Percentiles rank a stretch among this genome's conserved stretches.
Conservation (phyloP, 2,888 invertebrate species). For the Neocrepidodera transversa region DNA sequence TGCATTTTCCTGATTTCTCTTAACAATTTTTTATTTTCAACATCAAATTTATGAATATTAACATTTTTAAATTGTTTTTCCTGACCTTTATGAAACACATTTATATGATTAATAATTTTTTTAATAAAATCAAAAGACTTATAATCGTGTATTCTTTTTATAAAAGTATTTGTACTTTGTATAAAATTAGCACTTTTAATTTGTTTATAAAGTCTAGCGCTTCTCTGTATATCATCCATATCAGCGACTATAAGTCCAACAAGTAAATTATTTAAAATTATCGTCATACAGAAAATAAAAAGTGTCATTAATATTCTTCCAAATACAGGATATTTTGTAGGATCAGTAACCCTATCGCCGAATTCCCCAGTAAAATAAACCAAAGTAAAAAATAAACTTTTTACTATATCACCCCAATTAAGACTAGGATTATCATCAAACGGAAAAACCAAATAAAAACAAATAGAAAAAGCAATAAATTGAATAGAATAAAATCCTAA, state of each 20-base stretch:
- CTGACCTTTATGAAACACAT: slow-evolving; percentile 34
- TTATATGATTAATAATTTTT: slow-evolving; percentile 25
- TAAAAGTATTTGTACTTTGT: slow-evolving; percentile 38
- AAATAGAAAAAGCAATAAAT: slow-evolving; percentile 46
- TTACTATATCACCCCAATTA: slow-evolving; percentile 28
- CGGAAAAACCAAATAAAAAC: slow-evolving; percentile 45
- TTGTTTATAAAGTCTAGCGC: slow-evolving; percentile 42
- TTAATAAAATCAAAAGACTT: slow-evolving; percentile 25
- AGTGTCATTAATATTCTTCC: slow-evolving; percentile 42
- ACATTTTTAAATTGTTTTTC: slow-evolving; percentile 29
- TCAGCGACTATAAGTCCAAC: slow-evolving; percentile 48
- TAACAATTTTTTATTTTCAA: slow-evolving; percentile 35
- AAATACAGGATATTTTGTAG: slow-evolving; percentile 40
- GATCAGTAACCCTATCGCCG: slow-evolving; percentile 40
- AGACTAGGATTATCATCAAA: slow-evolving; percentile 12
- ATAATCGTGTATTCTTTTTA: slow-evolving; percentile 36
- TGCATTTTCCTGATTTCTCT: slow-evolving; percentile 34
- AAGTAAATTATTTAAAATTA: slow-evolving; percentile 47
- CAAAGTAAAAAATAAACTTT: slow-evolving; percentile 43
- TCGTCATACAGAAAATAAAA: slow-evolving; percentile 48
- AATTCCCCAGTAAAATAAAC: slow-evolving; percentile 47
- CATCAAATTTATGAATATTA: slow-evolving; percentile 34
- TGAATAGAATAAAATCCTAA: slow-evolving; percentile 46
- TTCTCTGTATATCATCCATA: slow-evolving; percentile 44
- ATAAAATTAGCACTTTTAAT: slow-evolving; percentile 44